Evolutionary conservation across 2,113 vertebrate genomes (phyloP).

Genomic region (Tragulus kanchil): DNA sequence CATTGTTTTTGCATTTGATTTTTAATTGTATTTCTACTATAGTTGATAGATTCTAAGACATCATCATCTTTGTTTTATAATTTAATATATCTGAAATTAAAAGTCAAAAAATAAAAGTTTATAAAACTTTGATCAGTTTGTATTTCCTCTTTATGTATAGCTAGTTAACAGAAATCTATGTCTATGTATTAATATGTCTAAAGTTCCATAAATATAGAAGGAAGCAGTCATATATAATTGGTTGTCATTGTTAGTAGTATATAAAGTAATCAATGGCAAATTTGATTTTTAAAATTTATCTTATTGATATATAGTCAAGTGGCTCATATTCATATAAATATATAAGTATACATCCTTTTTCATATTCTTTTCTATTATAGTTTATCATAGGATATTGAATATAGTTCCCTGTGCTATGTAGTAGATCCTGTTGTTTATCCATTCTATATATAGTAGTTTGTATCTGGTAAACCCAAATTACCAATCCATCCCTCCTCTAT

Average conservation of each 20-base stretch:
- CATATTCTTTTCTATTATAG: not conserved
- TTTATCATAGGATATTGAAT: not conserved
- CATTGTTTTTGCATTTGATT: not conserved
- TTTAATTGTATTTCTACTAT: not conserved
- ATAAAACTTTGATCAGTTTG: not conserved
- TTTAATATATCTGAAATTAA: not conserved
- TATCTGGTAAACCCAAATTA: not conserved
- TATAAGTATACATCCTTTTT: not conserved
- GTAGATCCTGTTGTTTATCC: not conserved
- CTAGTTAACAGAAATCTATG: not conserved
- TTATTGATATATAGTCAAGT: not conserved
- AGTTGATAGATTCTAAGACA: not conserved
- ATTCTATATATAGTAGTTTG: not conserved
- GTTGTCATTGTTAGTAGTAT: not conserved
- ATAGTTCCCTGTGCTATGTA: not conserved
- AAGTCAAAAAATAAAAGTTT: not conserved
- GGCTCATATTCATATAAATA: not conserved
- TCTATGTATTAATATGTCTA: not conserved
- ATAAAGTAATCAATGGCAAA: not conserved
- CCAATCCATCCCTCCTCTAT: not conserved
- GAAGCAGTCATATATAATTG: not conserved
- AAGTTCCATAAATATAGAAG: not conserved
- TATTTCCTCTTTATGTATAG: slow-evolving; percentile 8
- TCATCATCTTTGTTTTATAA: not conserved
- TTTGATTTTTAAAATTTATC: not conserved